A percentile compares a stretch with the other conserved stretches of the same genome.
These are phyloP conservation scores for Micronycteris hirsuta DNA, from an alignment of 2,113 vertebrate genomes.

Conservation along the genomic window DNA sequence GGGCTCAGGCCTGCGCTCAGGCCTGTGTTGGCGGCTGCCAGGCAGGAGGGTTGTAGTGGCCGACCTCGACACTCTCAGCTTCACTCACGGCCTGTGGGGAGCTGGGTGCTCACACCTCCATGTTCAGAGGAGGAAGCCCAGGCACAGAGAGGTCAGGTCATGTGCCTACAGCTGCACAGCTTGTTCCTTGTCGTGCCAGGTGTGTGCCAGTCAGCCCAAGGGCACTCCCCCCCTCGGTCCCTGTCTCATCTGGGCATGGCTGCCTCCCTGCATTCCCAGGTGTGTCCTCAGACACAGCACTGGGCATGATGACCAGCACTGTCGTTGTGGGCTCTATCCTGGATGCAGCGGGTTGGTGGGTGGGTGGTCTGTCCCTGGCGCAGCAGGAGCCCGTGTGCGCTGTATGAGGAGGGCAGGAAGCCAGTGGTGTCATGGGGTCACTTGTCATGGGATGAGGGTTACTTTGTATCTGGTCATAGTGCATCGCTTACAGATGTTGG, in stretches of 20 bases:
- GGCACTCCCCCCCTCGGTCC: not conserved
- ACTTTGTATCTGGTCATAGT: not conserved
- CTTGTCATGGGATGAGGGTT: not conserved
- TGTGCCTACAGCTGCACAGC: not conserved
- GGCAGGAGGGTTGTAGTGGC: not conserved
- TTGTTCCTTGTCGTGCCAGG: not conserved
- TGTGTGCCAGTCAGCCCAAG: not conserved
- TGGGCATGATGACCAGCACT: not conserved
- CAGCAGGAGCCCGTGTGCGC: not conserved
- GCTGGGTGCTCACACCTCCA: not conserved
- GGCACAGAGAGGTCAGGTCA: not conserved
- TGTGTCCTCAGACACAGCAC: rapidly evolving
- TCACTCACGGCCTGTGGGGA: not conserved
- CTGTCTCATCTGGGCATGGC: not conserved
- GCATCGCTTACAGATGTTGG: not conserved
- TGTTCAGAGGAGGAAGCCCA: not conserved
- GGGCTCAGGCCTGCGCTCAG: not conserved
- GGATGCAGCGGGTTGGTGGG: no score
- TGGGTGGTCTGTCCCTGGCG: not conserved
- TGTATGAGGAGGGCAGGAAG: not conserved
- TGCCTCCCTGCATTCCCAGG: not conserved
- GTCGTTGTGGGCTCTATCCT: not conserved
- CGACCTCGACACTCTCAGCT: not conserved
- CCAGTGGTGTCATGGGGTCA: no score
- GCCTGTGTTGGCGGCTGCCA: not conserved